These are phyloP conservation scores for Schlechtendalia chinensis DNA, from an alignment of 1,140 invertebrate species.

Conservation along the genomic window DNA sequence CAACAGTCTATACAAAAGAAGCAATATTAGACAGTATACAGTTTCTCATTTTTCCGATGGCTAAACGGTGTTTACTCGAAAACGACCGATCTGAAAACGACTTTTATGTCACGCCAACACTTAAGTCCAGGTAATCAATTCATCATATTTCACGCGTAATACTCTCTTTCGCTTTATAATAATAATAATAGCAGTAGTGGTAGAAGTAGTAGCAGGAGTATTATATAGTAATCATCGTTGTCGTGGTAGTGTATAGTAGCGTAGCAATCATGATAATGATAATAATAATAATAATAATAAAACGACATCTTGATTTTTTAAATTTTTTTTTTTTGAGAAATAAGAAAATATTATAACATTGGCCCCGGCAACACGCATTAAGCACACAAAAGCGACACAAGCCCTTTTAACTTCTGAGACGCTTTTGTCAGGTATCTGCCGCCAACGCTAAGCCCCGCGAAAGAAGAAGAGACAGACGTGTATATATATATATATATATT, in stretches of 20 bases:
- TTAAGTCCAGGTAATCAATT: slow-evolving; percentile 35
- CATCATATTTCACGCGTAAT: slow-evolving; percentile 18
- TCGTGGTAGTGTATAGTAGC: too few relatives aligned
- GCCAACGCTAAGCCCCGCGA: slow-evolving; percentile 28
- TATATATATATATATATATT: neutral
- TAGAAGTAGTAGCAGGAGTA: neutral
- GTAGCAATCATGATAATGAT: slow-evolving; percentile 29
- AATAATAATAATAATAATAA: slow-evolving; percentile 41
- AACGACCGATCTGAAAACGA: slow-evolving; percentile 8
- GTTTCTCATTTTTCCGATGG: neutral
- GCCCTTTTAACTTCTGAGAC: slow-evolving; percentile 48
- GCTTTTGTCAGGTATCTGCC: slow-evolving; percentile 31
- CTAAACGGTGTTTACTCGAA: slow-evolving; percentile 2
- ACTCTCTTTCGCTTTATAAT: slow-evolving; percentile 30
- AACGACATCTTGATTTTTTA: slow-evolving; percentile 33
- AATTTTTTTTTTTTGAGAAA: neutral
- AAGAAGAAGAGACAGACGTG: slow-evolving; percentile 37
- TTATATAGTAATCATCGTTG: too few relatives aligned
- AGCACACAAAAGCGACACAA: slow-evolving; percentile 47
- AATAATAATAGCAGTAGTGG: neutral
- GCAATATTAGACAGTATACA: neutral
- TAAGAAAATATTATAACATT: slow-evolving; percentile 37
- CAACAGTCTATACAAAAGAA: neutral
- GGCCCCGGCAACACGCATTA: slow-evolving; percentile 36
- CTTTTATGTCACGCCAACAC: slow-evolving; percentile 11